Percentiles rank a stretch among this genome's conserved stretches.
Conservation (phyloP, 92 coral and sea anemone genomes). For the Porites cylindrica region DNA sequence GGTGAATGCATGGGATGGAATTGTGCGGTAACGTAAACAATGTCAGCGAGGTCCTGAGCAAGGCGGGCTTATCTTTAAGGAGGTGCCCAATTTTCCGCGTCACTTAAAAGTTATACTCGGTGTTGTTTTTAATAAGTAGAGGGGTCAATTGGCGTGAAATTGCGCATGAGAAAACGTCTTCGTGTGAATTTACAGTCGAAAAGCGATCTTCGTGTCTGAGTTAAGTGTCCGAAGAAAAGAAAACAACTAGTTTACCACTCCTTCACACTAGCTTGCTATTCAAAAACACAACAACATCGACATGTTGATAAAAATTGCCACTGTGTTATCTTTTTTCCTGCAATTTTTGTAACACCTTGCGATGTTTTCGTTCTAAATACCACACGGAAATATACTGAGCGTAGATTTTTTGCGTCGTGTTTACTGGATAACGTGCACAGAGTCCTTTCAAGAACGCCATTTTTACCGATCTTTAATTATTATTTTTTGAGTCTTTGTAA, state of each 20-base stretch:
- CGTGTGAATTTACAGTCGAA: neutral
- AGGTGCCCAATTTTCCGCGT: neutral
- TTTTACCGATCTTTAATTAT: conserved; percentile 34
- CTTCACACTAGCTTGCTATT: conserved; percentile 41
- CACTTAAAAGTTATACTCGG: neutral
- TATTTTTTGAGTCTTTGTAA: conserved; percentile 37
- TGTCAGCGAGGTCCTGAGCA: neutral
- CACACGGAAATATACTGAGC: neutral
- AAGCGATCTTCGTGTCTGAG: neutral
- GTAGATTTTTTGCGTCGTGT: neutral
- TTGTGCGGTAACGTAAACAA: conserved; percentile 2
- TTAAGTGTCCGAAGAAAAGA: conserved; percentile 5
- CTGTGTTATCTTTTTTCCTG: conserved; percentile 4
- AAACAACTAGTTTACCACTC: neutral
- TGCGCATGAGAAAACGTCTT: conserved; percentile 3
- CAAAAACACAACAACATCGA: conserved; percentile 21
- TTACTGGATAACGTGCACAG: neutral
- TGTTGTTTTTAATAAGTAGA: conserved; percentile 7
- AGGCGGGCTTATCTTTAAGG: neutral
- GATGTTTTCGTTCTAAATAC: conserved; percentile 6
- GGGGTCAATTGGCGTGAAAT: neutral
- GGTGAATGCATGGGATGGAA: conserved; percentile 3
- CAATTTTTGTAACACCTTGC: conserved; percentile 20
- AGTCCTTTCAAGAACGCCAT: neutral
- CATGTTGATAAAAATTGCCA: conserved; percentile 46